Conservation (phyloP, 2,113 vertebrate species). For the Mugil cephalus region DNA sequence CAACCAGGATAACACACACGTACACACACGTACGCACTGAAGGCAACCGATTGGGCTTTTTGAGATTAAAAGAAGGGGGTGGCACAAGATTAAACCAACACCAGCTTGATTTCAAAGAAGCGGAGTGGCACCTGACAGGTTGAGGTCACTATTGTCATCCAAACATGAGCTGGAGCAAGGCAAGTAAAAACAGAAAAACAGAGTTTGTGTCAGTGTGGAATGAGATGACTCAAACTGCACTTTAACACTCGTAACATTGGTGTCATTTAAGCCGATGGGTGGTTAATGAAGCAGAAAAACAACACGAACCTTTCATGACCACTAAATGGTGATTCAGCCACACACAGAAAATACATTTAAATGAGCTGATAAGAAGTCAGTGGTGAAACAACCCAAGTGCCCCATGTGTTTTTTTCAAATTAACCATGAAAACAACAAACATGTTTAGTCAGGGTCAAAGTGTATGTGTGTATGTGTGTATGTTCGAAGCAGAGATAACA, state of each 20-base stretch:
- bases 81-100: slow-evolving; percentile 27
- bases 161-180: slow-evolving; percentile 57
- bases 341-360: background rate
- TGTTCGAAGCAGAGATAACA: slow-evolving; percentile 6
- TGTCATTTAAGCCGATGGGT: background rate
- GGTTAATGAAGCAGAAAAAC: background rate
- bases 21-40: background rate
- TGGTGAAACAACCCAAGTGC: background rate
- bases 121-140: slow-evolving; percentile 43
- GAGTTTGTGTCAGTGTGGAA: background rate
- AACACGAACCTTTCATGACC: too few relatives aligned
- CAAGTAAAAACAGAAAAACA: slow-evolving; percentile 28
- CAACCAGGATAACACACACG: slow-evolving; percentile 13
- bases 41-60: slow-evolving; percentile 48
- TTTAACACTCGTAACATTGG: slow-evolving; percentile 9
- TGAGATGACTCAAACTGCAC: background rate
- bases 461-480: slow-evolving; percentile 22
- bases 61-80: slow-evolving; percentile 22
- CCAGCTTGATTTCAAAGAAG: slow-evolving; percentile 25
- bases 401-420: background rate
- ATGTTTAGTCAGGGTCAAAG: slow-evolving; percentile 29
- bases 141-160: slow-evolving; percentile 48
- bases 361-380: background rate
- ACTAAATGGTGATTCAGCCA: too few relatives aligned
- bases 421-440: background rate